phyloP scores from a whole-genome alignment of 2,888 invertebrate species.

The Cheilosia vulpina region DNA sequence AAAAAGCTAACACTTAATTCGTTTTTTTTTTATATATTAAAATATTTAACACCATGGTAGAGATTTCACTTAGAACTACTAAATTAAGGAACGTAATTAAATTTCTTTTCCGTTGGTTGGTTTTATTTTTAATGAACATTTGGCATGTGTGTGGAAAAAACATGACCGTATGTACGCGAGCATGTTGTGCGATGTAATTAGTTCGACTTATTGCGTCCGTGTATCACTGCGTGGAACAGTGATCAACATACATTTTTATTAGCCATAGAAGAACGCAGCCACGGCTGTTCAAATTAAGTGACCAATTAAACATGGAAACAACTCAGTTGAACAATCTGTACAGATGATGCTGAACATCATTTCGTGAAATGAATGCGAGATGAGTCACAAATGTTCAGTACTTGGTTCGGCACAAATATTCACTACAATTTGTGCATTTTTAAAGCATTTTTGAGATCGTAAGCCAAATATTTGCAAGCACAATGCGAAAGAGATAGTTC shows the following conservation, averaged over 20 bases:
- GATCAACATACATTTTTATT: slow-evolving; percentile 26
- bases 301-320: slow-evolving; percentile 25
- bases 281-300: slow-evolving; percentile 7
- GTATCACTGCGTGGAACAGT: slow-evolving; percentile 34
- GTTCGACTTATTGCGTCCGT: slow-evolving; percentile 34
- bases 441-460: too few relatives aligned
- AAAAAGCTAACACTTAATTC: background rate
- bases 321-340: slow-evolving; percentile 3
- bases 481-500: too few relatives aligned
- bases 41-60: slow-evolving; percentile 20
- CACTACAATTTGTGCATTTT: too few relatives aligned
- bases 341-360: too few relatives aligned
- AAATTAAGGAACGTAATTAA: slow-evolving; percentile 28
- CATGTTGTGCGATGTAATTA: slow-evolving; percentile 21
- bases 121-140: slow-evolving; percentile 25
- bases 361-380: too few relatives aligned
- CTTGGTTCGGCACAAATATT: too few relatives aligned
- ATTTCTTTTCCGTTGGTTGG: slow-evolving; percentile 23
- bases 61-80: slow-evolving; percentile 7
- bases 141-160: background rate
- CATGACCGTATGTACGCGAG: background rate
- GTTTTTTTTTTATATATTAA: background rate
- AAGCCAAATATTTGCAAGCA: too few relatives aligned
- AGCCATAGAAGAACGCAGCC: slow-evolving; percentile 7
- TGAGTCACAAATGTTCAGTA: too few relatives aligned